Percentiles rank a stretch among this genome's conserved stretches.
phyloP scores from a whole-genome alignment of 2,113 vertebrate species.

The Syngnathus typhle region DNA sequence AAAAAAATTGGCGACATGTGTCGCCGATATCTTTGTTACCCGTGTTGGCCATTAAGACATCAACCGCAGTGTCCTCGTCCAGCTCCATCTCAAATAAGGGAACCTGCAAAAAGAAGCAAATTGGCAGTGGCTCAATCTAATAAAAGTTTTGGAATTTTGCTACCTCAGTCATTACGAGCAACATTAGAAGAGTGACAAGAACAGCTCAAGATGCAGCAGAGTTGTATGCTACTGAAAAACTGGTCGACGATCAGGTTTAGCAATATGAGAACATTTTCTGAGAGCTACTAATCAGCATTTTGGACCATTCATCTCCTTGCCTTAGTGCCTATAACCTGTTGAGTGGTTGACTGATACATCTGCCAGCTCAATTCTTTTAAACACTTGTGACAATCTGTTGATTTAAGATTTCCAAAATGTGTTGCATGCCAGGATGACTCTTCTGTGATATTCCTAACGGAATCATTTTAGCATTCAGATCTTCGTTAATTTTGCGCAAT shows the following conservation, averaged over 20 bases:
- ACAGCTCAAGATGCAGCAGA: neutral
- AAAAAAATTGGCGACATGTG: neutral
- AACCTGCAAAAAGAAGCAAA: constrained; percentile 20
- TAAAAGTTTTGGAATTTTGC: neutral
- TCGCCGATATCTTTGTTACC: constrained; percentile 23
- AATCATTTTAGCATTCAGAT: too few species aligned
- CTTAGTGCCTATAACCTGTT: too few species aligned
- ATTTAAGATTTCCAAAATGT: too few species aligned
- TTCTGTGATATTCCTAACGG: too few species aligned
- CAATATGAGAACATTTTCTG: neutral
- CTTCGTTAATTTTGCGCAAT: too few species aligned
- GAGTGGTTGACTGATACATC: too few species aligned
- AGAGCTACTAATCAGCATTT: too few species aligned
- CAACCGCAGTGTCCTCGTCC: constrained; percentile 40
- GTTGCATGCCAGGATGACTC: too few species aligned
- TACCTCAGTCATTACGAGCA: neutral
- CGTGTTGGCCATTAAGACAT: constrained; percentile 35
- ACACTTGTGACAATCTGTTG: too few species aligned
- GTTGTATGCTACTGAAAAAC: too few species aligned
- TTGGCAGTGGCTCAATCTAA: neutral
- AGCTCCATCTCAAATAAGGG: constrained; percentile 52
- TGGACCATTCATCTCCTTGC: too few species aligned
- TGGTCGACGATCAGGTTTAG: neutral
- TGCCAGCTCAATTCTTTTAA: too few species aligned
- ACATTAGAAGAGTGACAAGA: neutral